phyloP scores from a whole-genome alignment of 2,888 invertebrate genomes.

The Torymus texanus region DNA sequence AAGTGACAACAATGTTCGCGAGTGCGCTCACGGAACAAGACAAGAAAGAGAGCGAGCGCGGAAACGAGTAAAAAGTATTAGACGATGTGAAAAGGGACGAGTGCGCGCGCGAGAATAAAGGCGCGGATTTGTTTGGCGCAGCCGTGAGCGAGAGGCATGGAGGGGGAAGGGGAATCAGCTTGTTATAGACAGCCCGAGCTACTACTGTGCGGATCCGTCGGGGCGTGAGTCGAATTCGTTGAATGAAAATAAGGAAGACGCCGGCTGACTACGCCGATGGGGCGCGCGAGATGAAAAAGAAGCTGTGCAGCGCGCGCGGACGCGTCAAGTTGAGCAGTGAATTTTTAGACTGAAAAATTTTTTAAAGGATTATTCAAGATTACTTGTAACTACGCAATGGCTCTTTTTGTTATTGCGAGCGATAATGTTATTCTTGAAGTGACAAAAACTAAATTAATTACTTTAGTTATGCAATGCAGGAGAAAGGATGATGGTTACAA shows the following conservation, averaged over 20 bases:
- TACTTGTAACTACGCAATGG: too few species aligned
- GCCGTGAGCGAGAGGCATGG: too few species aligned
- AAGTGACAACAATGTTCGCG: too few species aligned
- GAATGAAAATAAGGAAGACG: constrained; percentile 34
- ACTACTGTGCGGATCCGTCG: not conserved
- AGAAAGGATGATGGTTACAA: too few species aligned
- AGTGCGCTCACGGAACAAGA: too few species aligned
- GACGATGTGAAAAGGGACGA: not conserved
- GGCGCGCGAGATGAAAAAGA: constrained; percentile 21
- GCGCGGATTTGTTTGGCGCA: not conserved
- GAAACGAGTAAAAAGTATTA: not conserved
- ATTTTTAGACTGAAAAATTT: not conserved
- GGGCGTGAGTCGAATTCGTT: constrained; percentile 26
- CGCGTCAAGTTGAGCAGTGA: not conserved
- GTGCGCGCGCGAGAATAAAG: not conserved
- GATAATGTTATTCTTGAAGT: too few species aligned
- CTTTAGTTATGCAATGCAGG: too few species aligned
- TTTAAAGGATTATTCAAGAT: too few species aligned
- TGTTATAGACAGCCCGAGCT: constrained; percentile 12
- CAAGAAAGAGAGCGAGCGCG: too few species aligned
- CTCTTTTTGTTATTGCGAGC: too few species aligned
- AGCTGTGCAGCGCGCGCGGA: not conserved
- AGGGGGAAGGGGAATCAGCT: constrained; percentile 15
- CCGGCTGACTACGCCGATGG: constrained; percentile 7
- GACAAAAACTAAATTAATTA: too few species aligned